These are phyloP conservation scores for Eristalis tenax DNA, from an alignment of 2,888 invertebrate species.

Conservation along the genomic window DNA sequence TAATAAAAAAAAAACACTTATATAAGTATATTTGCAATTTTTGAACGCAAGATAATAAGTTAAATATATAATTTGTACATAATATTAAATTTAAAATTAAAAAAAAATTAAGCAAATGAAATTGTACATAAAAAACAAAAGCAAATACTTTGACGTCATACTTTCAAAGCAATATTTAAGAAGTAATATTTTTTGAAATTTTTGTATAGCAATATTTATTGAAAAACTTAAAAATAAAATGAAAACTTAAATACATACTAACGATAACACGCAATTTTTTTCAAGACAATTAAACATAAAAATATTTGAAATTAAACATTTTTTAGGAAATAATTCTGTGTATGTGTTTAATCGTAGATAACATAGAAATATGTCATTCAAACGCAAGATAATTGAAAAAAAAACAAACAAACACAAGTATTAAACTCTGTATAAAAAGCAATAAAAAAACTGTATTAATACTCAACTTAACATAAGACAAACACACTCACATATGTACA, in stretches of 20 bases:
- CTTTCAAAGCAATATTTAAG: conserved; percentile 70
- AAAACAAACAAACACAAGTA: neutral
- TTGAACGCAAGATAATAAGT: conserved; percentile 46
- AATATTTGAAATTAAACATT: neutral
- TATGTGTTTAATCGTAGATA: conserved; percentile 44
- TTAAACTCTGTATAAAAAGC: conserved; percentile 29
- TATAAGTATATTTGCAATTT: conserved; percentile 53
- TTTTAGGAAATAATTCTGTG: conserved; percentile 35
- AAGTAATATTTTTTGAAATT: conserved; percentile 73
- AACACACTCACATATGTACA: conserved; percentile 64
- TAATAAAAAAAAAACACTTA: conserved; percentile 54
- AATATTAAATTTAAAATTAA: conserved; percentile 16
- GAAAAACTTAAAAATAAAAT: conserved; percentile 15
- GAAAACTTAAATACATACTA: conserved; percentile 4
- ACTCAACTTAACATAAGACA: conserved; percentile 49
- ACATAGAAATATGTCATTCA: conserved; percentile 38
- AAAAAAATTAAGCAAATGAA: conserved; percentile 22
- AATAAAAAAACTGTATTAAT: conserved; percentile 7
- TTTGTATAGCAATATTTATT: conserved; percentile 73
- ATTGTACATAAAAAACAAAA: conserved; percentile 51
- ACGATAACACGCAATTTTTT: conserved; percentile 30
- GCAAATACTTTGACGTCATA: conserved; percentile 61
- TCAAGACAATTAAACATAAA: conserved; percentile 8
- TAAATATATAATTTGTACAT: conserved; percentile 50
- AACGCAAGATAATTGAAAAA: conserved; percentile 34